These are phyloP conservation scores for Oncorhynchus kisutch DNA, from an alignment of 2,113 vertebrate species.

Conservation along the genomic window DNA sequence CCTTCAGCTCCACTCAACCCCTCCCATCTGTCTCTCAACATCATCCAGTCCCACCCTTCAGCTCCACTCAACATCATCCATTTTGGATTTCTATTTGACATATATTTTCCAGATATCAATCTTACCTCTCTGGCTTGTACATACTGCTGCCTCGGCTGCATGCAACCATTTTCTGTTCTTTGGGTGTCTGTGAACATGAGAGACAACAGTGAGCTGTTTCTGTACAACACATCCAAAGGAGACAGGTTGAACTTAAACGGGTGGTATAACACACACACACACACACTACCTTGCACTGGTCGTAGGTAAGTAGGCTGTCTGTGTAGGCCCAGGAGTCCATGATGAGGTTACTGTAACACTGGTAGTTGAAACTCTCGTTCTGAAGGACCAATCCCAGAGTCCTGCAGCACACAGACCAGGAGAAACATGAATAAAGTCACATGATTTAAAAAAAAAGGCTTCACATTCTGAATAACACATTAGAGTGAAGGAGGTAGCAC, in stretches of 20 bases:
- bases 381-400: constrained; percentile 87
- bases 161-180: constrained; percentile 83
- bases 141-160: constrained; percentile 69
- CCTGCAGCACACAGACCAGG: constrained; percentile 66
- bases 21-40: too few species aligned
- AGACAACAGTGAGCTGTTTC: not conserved
- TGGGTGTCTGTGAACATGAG: constrained; percentile 74
- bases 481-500: too few species aligned
- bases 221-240: not conserved
- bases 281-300: constrained; percentile 81
- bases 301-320: constrained; percentile 81
- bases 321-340: constrained; percentile 92
- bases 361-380: constrained; percentile 87
- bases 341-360: constrained; percentile 76
- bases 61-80: too few species aligned
- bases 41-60: too few species aligned
- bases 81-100: too few species aligned
- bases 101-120: not conserved
- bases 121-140: constrained; percentile 87
- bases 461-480: too few species aligned
- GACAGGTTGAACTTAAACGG: not conserved
- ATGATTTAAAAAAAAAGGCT: not conserved
- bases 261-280: not conserved
- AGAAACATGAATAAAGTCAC: not conserved
- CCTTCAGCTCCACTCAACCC: too few species aligned